Percentiles rank a stretch among this genome's conserved stretches.
Evolutionary conservation across 2,888 invertebrate species (phyloP).

Genomic region (Eutolmus rufibarbis): DNA sequence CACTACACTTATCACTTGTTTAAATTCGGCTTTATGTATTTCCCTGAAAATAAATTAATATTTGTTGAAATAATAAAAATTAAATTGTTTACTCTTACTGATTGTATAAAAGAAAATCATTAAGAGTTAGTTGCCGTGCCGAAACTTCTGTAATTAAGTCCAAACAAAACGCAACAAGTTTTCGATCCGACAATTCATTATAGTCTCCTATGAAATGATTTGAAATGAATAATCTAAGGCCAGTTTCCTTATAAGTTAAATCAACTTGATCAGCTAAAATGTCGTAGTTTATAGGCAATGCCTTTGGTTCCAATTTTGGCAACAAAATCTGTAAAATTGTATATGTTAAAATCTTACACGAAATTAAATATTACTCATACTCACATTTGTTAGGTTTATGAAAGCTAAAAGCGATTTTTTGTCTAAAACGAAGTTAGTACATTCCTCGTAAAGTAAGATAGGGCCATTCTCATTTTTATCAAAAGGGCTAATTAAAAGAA

Average conservation of each 20-base stretch:
- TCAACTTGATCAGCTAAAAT: conserved; percentile 27
- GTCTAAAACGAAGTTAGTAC: conserved; percentile 52
- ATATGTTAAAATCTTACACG: not conserved
- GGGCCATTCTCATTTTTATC: conserved; percentile 56
- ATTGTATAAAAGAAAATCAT: conserved; percentile 63
- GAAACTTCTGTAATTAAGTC: conserved; percentile 58
- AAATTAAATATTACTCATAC: not conserved
- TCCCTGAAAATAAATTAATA: conserved; percentile 51
- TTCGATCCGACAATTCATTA: conserved; percentile 56
- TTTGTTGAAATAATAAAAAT: not conserved
- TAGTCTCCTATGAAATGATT: conserved; percentile 56
- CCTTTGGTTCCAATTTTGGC: conserved; percentile 53
- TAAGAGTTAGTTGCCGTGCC: conserved; percentile 54
- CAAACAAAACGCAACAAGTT: conserved; percentile 54
- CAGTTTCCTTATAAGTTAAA: conserved; percentile 34
- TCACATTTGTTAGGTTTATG: conserved; percentile 55
- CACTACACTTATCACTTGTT: conserved; percentile 53
- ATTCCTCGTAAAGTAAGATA: conserved; percentile 56
- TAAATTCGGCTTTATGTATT: conserved; percentile 52
- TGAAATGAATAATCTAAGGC: conserved; percentile 53
- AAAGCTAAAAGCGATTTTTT: conserved; percentile 53
- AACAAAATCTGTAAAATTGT: conserved; percentile 52
- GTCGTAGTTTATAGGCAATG: conserved; percentile 17
- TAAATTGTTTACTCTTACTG: conserved; percentile 58
- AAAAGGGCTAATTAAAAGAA: conserved; percentile 53